Conservation (phyloP, 2,797 vertebrate genomes). For the Carcharodon carcharias region DNA sequence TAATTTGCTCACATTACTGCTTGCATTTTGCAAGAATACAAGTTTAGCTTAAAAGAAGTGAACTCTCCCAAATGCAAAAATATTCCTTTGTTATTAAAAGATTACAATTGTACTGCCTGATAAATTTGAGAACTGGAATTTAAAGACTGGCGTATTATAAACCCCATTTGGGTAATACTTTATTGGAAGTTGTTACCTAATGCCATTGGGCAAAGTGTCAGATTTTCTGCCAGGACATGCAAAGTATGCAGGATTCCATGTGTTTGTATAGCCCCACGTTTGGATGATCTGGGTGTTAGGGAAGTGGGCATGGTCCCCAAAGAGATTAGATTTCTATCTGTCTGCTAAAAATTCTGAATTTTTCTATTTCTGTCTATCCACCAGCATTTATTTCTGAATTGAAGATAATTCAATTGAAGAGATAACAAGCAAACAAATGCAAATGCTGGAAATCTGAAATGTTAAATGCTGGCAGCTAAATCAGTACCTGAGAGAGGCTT, state of each 20-base stretch:
- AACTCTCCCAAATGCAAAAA: neutral
- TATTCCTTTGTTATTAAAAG: neutral
- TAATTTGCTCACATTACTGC: neutral
- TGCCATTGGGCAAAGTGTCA: neutral
- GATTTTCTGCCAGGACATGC: neutral
- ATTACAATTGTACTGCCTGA: neutral
- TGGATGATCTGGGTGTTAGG: neutral
- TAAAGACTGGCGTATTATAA: neutral
- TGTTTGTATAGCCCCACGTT: neutral
- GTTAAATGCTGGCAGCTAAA: neutral
- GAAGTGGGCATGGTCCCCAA: neutral
- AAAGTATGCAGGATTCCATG: neutral
- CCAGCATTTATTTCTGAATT: neutral
- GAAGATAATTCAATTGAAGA: neutral
- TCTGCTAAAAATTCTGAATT: no score
- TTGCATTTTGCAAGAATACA: neutral
- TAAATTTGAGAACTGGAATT: neutral
- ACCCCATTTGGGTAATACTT: neutral
- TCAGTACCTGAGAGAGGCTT: neutral
- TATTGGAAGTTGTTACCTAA: neutral
- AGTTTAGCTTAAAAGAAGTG: neutral
- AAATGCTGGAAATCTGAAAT: neutral
- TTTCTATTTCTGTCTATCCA: neutral
- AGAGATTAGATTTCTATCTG: no score
- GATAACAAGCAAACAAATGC: neutral